Base-by-base conservation (phyloP, 1,140 invertebrate species). In the Carcinoscorpius rotundicauda region DNA sequence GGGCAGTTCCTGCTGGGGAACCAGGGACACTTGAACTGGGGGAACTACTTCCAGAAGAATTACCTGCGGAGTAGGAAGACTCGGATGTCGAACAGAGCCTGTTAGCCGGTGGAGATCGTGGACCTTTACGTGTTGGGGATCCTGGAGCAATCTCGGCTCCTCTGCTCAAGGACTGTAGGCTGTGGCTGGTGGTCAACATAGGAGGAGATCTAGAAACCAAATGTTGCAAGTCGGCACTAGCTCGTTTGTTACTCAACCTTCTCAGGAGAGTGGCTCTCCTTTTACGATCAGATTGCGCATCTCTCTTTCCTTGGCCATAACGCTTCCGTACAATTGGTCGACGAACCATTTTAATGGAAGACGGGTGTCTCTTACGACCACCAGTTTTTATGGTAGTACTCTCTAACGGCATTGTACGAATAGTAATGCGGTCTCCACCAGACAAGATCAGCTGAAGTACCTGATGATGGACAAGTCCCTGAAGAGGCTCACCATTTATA, bases 381-480 rank as follows among this genome's bases (percentile, higher is more conserved):
- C 89, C 89, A 68, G 86, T 87, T 66, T 78, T 77, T 64, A 98
- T 98, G 49, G 91, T 92, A 0, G 94, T 97, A 72, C 94, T 92
- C 72, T 97, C 93, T 3, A 98, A 75, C 0, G 94, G 93, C 9
- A 93, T 93, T 4, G 92, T 91, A 50, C 93, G 81, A 1, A 98
- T 78, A 3, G 89, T 93, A 0, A 96, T 87, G 72, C 92, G 89
- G 74, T 91, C 88, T 3, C 90, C 90, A 8, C 91, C 90, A 58
- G 88, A 88, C 62, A 97, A 75, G 62, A 98, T 82, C 56, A 97
- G 77, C 68, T 94, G 86, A 50, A 97, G 78, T 3, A 96, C 92
- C 81, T 97, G 93, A 8, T 92, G 96, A 76, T 98, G 94, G 74
- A 94, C 86, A 61, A 98, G 76, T 3, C 94, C 93, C 76, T 97